Conservation (phyloP, 2,797 vertebrate genomes). For the Melanotaenia trifasciata region DNA sequence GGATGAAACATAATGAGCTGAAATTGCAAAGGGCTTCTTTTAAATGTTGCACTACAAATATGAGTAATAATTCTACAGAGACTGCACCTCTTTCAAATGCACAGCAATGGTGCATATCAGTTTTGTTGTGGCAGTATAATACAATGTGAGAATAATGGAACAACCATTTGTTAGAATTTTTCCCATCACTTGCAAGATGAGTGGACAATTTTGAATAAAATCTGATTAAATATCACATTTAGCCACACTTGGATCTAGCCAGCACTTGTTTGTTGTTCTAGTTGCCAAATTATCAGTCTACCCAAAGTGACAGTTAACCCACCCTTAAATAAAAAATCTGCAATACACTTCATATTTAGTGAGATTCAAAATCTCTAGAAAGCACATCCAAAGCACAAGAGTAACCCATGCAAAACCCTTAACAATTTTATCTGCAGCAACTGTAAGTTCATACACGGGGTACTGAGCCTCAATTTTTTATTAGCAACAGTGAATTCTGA, state of each 20-base stretch:
- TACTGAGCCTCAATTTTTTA: too few relatives aligned
- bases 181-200: not conserved
- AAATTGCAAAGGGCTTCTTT: conserved; percentile 45
- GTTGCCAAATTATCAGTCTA: conserved; percentile 49
- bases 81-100: conserved; percentile 4
- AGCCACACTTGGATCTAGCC: conserved; percentile 68
- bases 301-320: conserved; percentile 78
- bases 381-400: not conserved
- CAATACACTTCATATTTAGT: conserved; percentile 70
- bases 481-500: too few relatives aligned
- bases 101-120: not conserved
- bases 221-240: conserved; percentile 54
- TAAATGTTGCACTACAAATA: conserved; percentile 40
- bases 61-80: conserved; percentile 12
- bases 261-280: conserved; percentile 51
- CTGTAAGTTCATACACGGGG: too few relatives aligned
- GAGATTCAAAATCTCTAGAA: conserved; percentile 43
- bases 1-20: conserved; percentile 39
- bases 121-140: conserved; percentile 6
- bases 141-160: conserved; percentile 19
- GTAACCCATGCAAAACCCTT: too few relatives aligned
- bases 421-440: too few relatives aligned
- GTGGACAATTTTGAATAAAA: conserved; percentile 47
- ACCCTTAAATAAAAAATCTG: conserved; percentile 63
- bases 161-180: conserved; percentile 1